phyloP scores from a whole-genome alignment of 2,797 vertebrate species.

The Crax fasciolata region DNA sequence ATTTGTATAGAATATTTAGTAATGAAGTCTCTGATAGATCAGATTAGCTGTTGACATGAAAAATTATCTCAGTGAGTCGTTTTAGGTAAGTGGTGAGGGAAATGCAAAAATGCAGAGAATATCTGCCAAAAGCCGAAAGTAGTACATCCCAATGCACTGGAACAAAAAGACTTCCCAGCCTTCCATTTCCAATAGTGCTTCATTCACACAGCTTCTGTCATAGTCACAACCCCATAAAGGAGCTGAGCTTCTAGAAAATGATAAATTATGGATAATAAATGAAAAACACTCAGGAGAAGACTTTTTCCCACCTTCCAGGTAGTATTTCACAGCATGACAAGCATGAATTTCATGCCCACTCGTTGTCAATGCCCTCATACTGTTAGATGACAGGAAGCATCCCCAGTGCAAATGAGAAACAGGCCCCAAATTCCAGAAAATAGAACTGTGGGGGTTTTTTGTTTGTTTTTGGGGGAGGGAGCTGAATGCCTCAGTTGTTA shows the following conservation, averaged over 20 bases:
- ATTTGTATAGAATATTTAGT: conserved; percentile 17
- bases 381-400: not conserved
- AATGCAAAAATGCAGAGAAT: not conserved
- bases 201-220: not conserved
- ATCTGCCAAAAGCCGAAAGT: not conserved
- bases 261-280: not conserved
- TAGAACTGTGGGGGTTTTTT: not conserved
- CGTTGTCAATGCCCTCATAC: not conserved
- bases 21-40: not conserved
- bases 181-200: accelerated
- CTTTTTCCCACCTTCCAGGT: not conserved
- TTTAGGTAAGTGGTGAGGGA: conserved; percentile 20
- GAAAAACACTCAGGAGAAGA: not conserved
- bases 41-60: conserved; percentile 31
- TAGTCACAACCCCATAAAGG: not conserved
- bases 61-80: not conserved
- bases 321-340: not conserved
- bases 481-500: conserved; percentile 5
- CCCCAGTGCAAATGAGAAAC: conserved; percentile 1
- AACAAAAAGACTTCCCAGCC: not conserved
- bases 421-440: conserved; percentile 12
- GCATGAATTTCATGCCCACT: not conserved
- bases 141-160: not conserved
- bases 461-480: not conserved
- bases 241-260: not conserved